Conservation (phyloP, 2,797 vertebrate genomes). For the Eutrigla gurnardus region DNA sequence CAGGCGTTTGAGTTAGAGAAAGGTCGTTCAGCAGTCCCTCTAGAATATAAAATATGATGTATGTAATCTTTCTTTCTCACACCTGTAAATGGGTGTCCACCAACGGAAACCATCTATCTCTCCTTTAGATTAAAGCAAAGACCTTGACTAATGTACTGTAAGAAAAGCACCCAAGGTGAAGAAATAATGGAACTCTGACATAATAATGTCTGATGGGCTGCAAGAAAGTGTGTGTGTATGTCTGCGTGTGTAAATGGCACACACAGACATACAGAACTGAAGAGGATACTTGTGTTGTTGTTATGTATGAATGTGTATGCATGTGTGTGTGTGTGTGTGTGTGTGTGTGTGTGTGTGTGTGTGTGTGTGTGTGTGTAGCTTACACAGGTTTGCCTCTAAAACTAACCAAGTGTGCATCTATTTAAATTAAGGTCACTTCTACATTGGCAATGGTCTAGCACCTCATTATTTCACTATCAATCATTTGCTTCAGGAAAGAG, state of each 20-base stretch:
- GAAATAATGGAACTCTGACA: constrained; percentile 13
- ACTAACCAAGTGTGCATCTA: constrained; percentile 22
- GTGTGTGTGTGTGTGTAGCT: not conserved
- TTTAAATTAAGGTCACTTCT: constrained; percentile 50
- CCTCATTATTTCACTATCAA: constrained; percentile 61
- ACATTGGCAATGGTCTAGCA: constrained; percentile 11
- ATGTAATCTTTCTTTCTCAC: not conserved
- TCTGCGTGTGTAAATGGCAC: not conserved
- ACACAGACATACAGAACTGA: not conserved
- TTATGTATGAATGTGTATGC: not conserved
- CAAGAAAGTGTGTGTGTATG: not conserved
- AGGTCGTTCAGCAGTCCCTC: not conserved
- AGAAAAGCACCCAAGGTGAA: constrained; percentile 36
- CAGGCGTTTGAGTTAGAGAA: not conserved
- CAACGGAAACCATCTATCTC: constrained; percentile 14
- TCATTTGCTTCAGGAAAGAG: constrained; percentile 36
- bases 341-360: not conserved
- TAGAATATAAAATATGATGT: not conserved
- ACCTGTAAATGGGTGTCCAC: constrained; percentile 2
- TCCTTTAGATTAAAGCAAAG: constrained; percentile 24
- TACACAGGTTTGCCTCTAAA: constrained; percentile 10
- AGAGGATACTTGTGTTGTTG: not conserved
- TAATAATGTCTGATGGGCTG: constrained; percentile 16
- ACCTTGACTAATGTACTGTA: constrained; percentile 43
- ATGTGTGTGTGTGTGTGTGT: constrained; percentile 1